These are phyloP conservation scores for Drosophila affinis DNA, from an alignment of 2,888 invertebrate species.

Conservation along the genomic window DNA sequence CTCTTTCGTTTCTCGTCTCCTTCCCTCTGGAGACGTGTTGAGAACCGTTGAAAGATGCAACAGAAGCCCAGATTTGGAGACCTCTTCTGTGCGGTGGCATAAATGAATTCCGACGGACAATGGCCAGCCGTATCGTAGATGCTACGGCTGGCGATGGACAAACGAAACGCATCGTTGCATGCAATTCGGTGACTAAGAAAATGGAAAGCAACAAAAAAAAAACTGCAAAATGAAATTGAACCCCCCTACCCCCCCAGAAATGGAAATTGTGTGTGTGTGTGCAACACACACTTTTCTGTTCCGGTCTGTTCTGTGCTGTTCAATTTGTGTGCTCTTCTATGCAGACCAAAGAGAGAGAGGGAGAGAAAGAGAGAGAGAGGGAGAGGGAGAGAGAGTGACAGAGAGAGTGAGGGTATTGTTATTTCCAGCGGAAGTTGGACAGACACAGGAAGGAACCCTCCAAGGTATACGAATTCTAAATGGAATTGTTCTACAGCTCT, in stretches of 20 bases:
- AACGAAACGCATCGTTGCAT: constrained; percentile 22
- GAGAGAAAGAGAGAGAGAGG: background rate
- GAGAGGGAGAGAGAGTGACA: too few relatives aligned
- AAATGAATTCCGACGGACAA: constrained; percentile 32
- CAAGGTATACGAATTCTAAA: background rate
- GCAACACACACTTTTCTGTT: constrained; percentile 6
- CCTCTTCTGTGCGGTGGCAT: constrained; percentile 38
- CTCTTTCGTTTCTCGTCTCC: constrained; percentile 16
- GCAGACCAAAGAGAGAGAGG: background rate
- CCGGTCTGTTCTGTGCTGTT: background rate
- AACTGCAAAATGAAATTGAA: constrained; percentile 10
- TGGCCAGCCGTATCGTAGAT: background rate
- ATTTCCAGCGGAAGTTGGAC: background rate
- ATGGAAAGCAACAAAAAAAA: constrained; percentile 14
- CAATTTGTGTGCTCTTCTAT: background rate
- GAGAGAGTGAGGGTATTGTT: background rate
- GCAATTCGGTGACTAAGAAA: constrained; percentile 26
- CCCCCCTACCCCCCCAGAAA: background rate
- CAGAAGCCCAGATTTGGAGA: constrained; percentile 6
- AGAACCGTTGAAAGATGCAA: constrained; percentile 46
- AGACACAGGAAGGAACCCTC: background rate
- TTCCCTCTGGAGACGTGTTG: constrained; percentile 22
- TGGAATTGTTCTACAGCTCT: too few relatives aligned
- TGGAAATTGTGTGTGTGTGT: background rate
- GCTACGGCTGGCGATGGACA: background rate